phyloP scores from a whole-genome alignment of 2,113 vertebrate species.

The Solea senegalensis region DNA sequence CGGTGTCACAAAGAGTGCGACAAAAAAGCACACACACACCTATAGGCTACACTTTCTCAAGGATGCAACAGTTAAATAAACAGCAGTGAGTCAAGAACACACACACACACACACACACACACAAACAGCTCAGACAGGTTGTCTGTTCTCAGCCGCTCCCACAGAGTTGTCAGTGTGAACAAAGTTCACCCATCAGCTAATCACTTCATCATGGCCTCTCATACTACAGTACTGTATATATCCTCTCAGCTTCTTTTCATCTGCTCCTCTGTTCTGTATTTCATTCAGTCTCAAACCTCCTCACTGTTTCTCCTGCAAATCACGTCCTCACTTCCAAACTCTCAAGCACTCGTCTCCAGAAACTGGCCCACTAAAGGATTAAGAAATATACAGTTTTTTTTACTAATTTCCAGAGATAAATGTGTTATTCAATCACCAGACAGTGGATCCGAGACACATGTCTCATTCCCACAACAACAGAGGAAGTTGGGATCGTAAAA shows the following conservation, averaged over 20 bases:
- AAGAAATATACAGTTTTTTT: no score
- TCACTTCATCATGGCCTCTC: slow-evolving; percentile 46
- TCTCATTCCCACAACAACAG: no score
- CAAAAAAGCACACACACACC: neutral
- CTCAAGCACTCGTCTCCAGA: neutral
- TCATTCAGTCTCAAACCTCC: slow-evolving; percentile 14
- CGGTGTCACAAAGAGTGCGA: no score
- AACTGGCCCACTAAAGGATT: neutral
- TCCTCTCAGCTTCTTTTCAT: slow-evolving; percentile 17
- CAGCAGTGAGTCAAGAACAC: neutral
- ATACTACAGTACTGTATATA: neutral
- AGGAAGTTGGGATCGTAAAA: no score
- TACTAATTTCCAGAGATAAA: no score
- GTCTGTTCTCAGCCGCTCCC: neutral
- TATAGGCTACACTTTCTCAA: neutral
- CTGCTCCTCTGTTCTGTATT: neutral
- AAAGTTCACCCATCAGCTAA: slow-evolving; percentile 23
- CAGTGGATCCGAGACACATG: no score
- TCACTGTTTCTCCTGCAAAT: neutral
- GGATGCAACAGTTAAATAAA: slow-evolving; percentile 21
- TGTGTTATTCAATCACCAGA: no score
- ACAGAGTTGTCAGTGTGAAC: slow-evolving; percentile 6
- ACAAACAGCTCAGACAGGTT: neutral
- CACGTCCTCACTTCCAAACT: slow-evolving; percentile 2
- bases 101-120: neutral